phyloP scores from a whole-genome alignment of 2,797 vertebrate species.

The Sebastes hubbsi region DNA sequence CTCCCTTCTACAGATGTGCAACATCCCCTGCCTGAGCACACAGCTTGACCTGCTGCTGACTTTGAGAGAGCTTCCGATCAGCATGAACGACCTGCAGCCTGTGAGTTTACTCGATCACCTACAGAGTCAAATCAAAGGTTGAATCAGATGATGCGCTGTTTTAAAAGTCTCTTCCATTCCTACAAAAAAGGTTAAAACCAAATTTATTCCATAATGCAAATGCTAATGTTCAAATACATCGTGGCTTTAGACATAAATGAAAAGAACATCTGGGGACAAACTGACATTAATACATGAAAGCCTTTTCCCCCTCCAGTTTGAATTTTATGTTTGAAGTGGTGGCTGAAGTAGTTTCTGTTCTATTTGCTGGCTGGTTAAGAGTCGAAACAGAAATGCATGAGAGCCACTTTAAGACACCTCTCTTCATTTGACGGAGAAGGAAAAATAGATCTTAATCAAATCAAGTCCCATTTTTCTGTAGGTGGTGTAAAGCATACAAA shows the following conservation, averaged over 20 bases:
- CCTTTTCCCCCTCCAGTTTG: slow-evolving; percentile 36
- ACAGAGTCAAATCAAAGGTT: slow-evolving; percentile 7
- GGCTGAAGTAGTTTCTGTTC: slow-evolving; percentile 41
- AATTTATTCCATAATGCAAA: slow-evolving; percentile 13
- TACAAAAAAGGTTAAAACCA: not conserved
- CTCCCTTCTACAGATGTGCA: slow-evolving; percentile 83
- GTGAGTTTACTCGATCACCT: slow-evolving; percentile 69
- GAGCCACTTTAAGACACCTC: slow-evolving; percentile 69
- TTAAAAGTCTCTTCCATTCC: not conserved
- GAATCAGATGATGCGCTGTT: slow-evolving; percentile 2
- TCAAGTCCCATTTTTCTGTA: slow-evolving; percentile 52
- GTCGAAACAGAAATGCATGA: slow-evolving; percentile 48
- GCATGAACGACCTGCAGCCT: slow-evolving; percentile 83
- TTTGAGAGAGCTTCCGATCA: slow-evolving; percentile 84
- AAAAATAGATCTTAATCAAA: slow-evolving; percentile 68
- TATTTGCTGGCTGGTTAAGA: slow-evolving; percentile 52
- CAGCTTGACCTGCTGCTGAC: slow-evolving; percentile 86
- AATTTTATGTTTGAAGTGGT: slow-evolving; percentile 47
- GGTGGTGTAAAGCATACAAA: slow-evolving; percentile 24
- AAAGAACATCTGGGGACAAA: slow-evolving; percentile 46
- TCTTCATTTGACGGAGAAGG: slow-evolving; percentile 44
- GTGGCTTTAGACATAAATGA: slow-evolving; percentile 41
- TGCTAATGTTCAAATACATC: slow-evolving; percentile 44
- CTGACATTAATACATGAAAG: slow-evolving; percentile 56
- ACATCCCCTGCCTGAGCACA: slow-evolving; percentile 84